A percentile compares a stretch with the other conserved stretches of the same genome.
phyloP scores from a whole-genome alignment of 2,888 invertebrate species.

The Sphinx pinastri region DNA sequence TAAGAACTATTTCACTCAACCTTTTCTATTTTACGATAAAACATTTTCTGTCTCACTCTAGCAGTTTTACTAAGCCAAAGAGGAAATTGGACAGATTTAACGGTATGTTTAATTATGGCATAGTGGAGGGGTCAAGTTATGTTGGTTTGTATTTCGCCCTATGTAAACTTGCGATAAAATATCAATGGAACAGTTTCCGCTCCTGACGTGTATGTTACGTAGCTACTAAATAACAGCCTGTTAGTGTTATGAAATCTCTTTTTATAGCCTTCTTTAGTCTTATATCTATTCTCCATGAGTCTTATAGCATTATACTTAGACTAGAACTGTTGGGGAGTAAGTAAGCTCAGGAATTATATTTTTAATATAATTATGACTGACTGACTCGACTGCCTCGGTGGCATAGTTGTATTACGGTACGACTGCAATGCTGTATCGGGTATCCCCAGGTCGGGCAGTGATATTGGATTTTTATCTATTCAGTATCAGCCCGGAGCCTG shows the following conservation, averaged over 20 bases:
- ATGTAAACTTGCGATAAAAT: constrained; percentile 27
- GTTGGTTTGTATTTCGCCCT: constrained; percentile 4
- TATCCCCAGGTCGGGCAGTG: too few species aligned
- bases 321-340: too few species aligned
- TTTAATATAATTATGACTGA: too few species aligned
- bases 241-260: not conserved
- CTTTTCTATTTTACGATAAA: constrained; percentile 8
- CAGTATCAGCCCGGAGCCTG: too few species aligned
- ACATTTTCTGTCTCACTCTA: not conserved
- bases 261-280: too few species aligned
- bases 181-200: constrained; percentile 15
- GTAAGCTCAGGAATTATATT: too few species aligned
- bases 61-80: not conserved
- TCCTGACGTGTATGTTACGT: not conserved
- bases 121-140: constrained; percentile 19
- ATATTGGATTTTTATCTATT: too few species aligned
- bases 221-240: not conserved
- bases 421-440: too few species aligned
- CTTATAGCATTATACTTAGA: too few species aligned
- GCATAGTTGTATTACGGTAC: too few species aligned
- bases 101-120: not conserved
- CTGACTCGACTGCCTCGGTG: too few species aligned
- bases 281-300: too few species aligned
- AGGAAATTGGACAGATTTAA: not conserved
- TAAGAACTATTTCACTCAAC: constrained; percentile 21